Percentiles rank a stretch among this genome's conserved stretches.
Conservation (phyloP, 2,888 invertebrate genomes). For the Digitonthophagus gazella region DNA sequence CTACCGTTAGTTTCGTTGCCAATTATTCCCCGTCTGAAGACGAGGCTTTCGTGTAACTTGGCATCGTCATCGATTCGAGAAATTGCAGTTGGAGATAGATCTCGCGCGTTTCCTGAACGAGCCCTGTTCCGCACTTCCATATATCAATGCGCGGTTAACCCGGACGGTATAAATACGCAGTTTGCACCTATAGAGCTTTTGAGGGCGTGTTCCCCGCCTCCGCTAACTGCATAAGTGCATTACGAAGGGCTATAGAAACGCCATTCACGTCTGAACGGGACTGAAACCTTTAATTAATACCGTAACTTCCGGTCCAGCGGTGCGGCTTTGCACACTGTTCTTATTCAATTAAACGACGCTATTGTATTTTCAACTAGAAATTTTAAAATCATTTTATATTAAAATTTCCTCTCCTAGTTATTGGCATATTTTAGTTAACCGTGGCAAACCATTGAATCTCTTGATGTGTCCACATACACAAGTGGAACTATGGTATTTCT, state of each 20-base stretch:
- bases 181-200: neutral
- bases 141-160: neutral
- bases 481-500: neutral
- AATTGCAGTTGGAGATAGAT: neutral
- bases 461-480: neutral
- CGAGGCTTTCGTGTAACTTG: neutral
- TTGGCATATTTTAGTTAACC: no score
- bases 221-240: neutral
- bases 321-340: neutral
- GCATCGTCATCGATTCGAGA: neutral
- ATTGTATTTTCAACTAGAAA: neutral
- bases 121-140: neutral
- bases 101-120: neutral
- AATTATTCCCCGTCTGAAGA: neutral
- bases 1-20: no score
- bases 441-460: neutral
- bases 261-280: neutral
- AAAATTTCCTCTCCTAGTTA: no score
- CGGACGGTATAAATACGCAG: neutral
- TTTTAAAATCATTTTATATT: no score
- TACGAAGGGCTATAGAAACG: neutral
- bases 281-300: neutral
- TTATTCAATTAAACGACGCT: neutral
- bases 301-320: neutral
- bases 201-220: neutral